Percentiles rank a stretch among this genome's conserved stretches.
Conservation (phyloP, 2,797 vertebrate genomes). For the Sandelia bainsii region DNA sequence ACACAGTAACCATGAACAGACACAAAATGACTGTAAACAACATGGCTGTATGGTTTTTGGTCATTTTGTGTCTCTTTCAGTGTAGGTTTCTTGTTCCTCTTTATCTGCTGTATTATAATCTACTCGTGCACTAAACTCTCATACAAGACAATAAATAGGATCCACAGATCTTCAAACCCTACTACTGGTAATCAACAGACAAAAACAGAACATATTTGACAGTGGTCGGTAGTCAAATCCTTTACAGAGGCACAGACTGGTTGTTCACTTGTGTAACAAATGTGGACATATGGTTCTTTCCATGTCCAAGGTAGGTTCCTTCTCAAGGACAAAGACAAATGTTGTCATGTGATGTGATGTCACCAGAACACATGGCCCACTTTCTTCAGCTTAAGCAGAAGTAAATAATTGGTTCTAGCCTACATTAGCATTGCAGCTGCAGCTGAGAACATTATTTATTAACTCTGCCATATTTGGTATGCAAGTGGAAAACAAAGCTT, state of each 20-base stretch:
- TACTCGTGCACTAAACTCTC: neutral
- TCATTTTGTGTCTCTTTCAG: too few species aligned
- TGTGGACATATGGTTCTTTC: neutral
- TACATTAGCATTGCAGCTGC: slow-evolving; percentile 33
- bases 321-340: slow-evolving; percentile 1
- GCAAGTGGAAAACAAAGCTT: slow-evolving; percentile 7
- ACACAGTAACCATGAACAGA: too few species aligned
- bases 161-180: neutral
- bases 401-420: slow-evolving; percentile 29
- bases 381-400: slow-evolving; percentile 31
- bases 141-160: neutral
- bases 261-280: neutral
- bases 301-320: neutral
- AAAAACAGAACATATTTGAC: neutral
- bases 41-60: too few species aligned
- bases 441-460: slow-evolving; percentile 38
- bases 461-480: neutral
- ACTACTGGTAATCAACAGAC: neutral
- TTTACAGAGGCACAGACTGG: neutral
- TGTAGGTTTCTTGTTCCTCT: too few species aligned
- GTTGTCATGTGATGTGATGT: neutral
- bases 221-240: neutral
- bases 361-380: slow-evolving; percentile 30
- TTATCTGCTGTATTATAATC: too few species aligned
- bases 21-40: too few species aligned